Conservation (phyloP, 2,797 vertebrate genomes). For the Numenius phaeopus region DNA sequence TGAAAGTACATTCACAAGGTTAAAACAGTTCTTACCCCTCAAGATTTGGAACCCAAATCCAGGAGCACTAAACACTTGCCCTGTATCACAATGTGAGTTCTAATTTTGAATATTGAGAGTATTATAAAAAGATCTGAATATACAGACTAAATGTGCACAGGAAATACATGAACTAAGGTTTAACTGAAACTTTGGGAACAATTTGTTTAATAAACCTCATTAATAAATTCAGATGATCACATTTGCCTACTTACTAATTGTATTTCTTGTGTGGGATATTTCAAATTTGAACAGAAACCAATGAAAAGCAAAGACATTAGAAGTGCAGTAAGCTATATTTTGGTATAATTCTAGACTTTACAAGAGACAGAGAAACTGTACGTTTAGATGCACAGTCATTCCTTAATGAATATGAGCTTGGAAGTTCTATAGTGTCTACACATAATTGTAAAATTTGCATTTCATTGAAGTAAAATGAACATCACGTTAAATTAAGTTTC, state of each 20-base stretch:
- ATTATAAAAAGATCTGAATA: background rate
- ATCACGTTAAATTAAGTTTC: background rate
- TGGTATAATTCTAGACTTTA: background rate
- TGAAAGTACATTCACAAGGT: background rate
- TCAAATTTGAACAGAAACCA: background rate
- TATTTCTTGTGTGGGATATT: background rate
- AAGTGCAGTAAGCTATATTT: background rate
- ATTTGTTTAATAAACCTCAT: background rate
- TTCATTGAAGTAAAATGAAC: background rate
- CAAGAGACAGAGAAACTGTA: background rate
- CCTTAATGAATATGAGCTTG: background rate
- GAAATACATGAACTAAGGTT: background rate
- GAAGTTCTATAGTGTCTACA: background rate
- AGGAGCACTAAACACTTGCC: background rate
- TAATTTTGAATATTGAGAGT: background rate
- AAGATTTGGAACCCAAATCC: background rate
- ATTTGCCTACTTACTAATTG: background rate
- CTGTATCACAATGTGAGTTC: background rate
- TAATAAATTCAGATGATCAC: background rate
- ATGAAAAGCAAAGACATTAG: background rate
- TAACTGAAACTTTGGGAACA: background rate
- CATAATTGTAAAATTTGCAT: background rate
- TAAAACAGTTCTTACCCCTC: background rate
- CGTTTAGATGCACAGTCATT: background rate
- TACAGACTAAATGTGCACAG: background rate